Evolutionary conservation across 2,113 vertebrate genomes (phyloP).

Genomic region (Muntiacus muntjak): DNA sequence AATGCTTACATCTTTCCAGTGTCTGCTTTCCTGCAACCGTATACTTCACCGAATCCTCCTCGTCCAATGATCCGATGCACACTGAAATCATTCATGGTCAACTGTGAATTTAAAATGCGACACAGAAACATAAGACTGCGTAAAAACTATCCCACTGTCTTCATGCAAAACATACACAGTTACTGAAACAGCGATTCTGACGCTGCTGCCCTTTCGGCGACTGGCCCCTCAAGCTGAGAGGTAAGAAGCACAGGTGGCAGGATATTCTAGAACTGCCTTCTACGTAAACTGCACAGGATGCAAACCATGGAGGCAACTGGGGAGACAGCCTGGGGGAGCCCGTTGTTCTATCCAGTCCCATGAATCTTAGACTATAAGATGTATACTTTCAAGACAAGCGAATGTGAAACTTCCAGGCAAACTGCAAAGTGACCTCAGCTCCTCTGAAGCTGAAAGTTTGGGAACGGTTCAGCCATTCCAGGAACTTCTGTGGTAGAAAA

Average conservation of each 20-base stretch:
- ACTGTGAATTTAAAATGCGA: slow-evolving; percentile 76
- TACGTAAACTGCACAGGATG: background rate
- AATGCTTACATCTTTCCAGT: slow-evolving; percentile 97
- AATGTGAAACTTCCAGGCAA: background rate
- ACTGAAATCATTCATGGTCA: slow-evolving; percentile 99
- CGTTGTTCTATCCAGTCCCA: background rate
- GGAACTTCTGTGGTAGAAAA: background rate
- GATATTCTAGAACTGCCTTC: background rate
- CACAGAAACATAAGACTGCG: background rate
- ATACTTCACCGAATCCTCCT: slow-evolving; percentile 98
- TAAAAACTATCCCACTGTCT: accelerated
- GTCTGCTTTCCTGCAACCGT: slow-evolving; percentile 98
- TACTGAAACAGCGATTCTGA: background rate
- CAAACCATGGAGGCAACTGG: background rate
- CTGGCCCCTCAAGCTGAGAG: too few relatives aligned
- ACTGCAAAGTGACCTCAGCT: background rate
- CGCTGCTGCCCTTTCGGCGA: accelerated
- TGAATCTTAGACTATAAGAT: background rate
- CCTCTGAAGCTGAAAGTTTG: background rate
- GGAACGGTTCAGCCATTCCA: background rate
- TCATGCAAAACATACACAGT: background rate
- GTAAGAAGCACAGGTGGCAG: background rate
- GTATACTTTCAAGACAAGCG: background rate
- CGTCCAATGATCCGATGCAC: slow-evolving; percentile 98
- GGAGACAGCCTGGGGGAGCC: background rate